A percentile compares a stretch with the other conserved stretches of the same genome.
phyloP scores from a whole-genome alignment of 1,140 invertebrate species.

The Heliothis virescens region DNA sequence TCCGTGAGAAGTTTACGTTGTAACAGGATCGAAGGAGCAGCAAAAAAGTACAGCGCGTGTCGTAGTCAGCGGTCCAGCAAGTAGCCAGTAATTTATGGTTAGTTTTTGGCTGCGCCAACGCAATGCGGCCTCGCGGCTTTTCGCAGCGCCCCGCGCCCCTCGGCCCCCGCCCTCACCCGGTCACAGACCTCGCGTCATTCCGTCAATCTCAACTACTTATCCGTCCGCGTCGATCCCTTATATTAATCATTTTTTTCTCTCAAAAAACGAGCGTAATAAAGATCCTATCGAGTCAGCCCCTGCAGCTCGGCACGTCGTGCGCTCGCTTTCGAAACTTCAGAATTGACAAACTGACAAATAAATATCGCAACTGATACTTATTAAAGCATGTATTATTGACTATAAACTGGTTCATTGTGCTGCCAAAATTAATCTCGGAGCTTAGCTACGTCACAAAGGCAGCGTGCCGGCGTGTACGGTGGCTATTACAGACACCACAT shows the following conservation, averaged over 20 bases:
- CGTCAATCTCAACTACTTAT: conserved; percentile 84
- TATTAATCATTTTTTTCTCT: conserved; percentile 79
- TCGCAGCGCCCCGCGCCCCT: conserved; percentile 59
- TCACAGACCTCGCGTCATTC: conserved; percentile 81
- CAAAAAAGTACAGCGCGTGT: conserved; percentile 81
- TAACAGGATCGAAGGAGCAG: conserved; percentile 76
- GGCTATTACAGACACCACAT: conserved; percentile 81
- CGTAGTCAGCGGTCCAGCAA: conserved; percentile 77
- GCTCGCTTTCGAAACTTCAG: conserved; percentile 72
- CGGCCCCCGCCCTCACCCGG: conserved; percentile 61
- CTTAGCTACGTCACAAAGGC: conserved; percentile 83
- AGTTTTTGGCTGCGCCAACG: conserved; percentile 84
- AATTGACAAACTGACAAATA: conserved; percentile 78
- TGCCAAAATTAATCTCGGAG: conserved; percentile 83
- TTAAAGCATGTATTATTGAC: conserved; percentile 77
- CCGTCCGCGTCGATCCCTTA: conserved; percentile 78
- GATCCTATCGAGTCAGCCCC: conserved; percentile 72
- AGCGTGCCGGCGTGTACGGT: conserved; percentile 78
- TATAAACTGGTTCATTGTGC: conserved; percentile 81
- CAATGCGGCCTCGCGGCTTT: conserved; percentile 82
- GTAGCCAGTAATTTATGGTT: conserved; percentile 86
- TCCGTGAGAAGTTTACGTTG: conserved; percentile 81
- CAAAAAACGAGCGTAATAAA: conserved; percentile 76
- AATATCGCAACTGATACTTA: conserved; percentile 80
- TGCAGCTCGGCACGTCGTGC: conserved; percentile 58